These are phyloP conservation scores for Sebastes oblongus DNA, from an alignment of 2,797 vertebrate genomes.

Conservation along the genomic window DNA sequence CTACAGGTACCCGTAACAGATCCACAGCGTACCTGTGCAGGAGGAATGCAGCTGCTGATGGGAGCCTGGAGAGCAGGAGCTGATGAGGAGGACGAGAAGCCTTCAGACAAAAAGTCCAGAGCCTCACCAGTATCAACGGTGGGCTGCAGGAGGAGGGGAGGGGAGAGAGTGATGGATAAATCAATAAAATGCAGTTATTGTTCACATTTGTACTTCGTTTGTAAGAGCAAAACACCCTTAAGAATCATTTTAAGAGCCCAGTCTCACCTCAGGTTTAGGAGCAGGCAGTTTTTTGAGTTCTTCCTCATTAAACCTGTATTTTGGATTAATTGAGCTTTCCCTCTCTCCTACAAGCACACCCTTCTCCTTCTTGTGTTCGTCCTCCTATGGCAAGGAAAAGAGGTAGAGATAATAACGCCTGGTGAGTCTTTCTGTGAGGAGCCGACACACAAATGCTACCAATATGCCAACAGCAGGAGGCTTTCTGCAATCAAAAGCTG, in stretches of 20 bases:
- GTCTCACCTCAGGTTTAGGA: constrained; percentile 72
- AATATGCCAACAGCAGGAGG: not conserved
- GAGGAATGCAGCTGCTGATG: constrained; percentile 29
- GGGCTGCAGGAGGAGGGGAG: constrained; percentile 49
- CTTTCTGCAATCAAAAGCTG: not conserved
- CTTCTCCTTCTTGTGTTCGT: constrained; percentile 57
- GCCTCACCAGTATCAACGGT: constrained; percentile 61
- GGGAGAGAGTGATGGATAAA: no score
- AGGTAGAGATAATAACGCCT: not conserved
- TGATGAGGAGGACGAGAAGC: constrained; percentile 48
- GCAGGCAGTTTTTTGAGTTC: constrained; percentile 63
- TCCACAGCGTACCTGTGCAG: constrained; percentile 40
- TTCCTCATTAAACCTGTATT: constrained; percentile 73
- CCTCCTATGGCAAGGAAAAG: constrained; percentile 60
- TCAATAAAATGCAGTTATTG: no score
- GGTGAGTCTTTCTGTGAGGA: not conserved
- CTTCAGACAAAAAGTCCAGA: constrained; percentile 74
- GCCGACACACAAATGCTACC: not conserved
- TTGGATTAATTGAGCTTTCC: constrained; percentile 72
- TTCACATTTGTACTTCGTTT: not conserved
- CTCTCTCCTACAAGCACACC: constrained; percentile 77
- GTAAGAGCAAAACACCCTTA: not conserved
- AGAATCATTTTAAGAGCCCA: not conserved
- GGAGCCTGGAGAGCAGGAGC: constrained; percentile 49
- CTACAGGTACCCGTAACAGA: not conserved